phyloP scores from a whole-genome alignment of 2,888 invertebrate species.

The Cheilosia variabilis region DNA sequence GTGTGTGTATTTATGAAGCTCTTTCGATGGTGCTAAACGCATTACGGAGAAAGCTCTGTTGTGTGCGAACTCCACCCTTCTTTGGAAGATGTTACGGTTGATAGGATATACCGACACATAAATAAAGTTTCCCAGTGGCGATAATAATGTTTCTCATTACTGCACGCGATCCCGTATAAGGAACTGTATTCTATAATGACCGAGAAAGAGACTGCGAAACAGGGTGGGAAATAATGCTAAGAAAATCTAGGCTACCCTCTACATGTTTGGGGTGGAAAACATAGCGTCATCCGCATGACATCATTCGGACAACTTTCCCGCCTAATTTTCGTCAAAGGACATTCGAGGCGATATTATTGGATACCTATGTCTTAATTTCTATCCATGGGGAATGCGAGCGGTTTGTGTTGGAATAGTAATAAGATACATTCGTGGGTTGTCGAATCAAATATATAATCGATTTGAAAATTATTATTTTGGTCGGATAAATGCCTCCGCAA shows the following conservation, averaged over 20 bases:
- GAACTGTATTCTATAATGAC: constrained; percentile 23
- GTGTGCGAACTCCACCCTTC: constrained; percentile 26
- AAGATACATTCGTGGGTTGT: constrained; percentile 11
- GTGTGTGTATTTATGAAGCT: constrained; percentile 26
- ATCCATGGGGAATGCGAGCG: constrained; percentile 25
- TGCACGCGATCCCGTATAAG: constrained; percentile 32
- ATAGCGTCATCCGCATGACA: constrained; percentile 54
- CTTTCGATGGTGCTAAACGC: neutral
- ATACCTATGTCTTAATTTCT: neutral
- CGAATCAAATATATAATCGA: constrained; percentile 14
- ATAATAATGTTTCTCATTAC: constrained; percentile 33
- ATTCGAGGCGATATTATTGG: neutral
- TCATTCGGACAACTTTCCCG: constrained; percentile 48
- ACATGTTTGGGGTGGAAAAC: neutral
- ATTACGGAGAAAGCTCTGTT: constrained; percentile 15
- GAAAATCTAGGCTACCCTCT: neutral
- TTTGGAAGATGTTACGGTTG: constrained; percentile 25
- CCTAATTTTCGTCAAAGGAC: constrained; percentile 24
- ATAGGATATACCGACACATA: constrained; percentile 16
- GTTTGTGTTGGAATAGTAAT: constrained; percentile 29
- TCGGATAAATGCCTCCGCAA: neutral
- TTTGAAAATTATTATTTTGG: constrained; percentile 19
- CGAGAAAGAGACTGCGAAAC: constrained; percentile 22
- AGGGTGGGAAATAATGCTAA: constrained; percentile 41
- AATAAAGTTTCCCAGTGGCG: constrained; percentile 44